Evolutionary conservation across 92 coral and sea anemone genomes (phyloP), one percentile per base, ranked within the genome.

Genomic region (Heteractis magnifica): DNA sequence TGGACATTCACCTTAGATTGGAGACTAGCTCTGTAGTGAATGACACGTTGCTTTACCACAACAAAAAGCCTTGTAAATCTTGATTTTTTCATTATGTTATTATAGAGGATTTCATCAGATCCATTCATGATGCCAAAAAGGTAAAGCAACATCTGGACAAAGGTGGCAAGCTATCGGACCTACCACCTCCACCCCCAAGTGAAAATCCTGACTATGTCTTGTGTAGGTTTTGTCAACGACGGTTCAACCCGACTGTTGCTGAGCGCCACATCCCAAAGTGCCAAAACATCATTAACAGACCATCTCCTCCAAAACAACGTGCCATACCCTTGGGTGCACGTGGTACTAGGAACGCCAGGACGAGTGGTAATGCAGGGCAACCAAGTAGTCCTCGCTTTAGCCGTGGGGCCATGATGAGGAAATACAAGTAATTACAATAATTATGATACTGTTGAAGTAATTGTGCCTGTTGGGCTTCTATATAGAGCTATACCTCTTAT

Each of bases 201-300:
- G 99, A 94, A 83, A 97, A 97, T 81, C 99, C 99, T 68, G 98
- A 97, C 84, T 97, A 97, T 59, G 97, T 97, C 52, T 83, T 87
- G 58, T 97, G 99, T 76, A 88, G 87, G 79, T 92, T 89, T 84
- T 97, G 99, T 72, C 93, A 92, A 56, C 81, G 99, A 53, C 83
- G 99, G 51, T 97, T 97, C 84, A 93, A 93, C 52, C 99, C 99
- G 8, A 92, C 91, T 52, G 98, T 95, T 18, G 99, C 99, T 10
- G 97, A 93, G 80, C 84, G 99, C 10, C 99, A 97, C 83, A 97
- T 97, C n/a, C 99, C 99, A 26, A 94, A 94, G 82, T 97, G 99
- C 71, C 94, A 93, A 81, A 89, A 80, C 60, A 97, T 94, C 0
- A 82, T 89, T 9, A 97, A 92, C 79, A 81, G 99, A 56, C 99